Evolutionary conservation across 2,888 invertebrate species (phyloP).

Genomic region (Morinoia aosen): DNA sequence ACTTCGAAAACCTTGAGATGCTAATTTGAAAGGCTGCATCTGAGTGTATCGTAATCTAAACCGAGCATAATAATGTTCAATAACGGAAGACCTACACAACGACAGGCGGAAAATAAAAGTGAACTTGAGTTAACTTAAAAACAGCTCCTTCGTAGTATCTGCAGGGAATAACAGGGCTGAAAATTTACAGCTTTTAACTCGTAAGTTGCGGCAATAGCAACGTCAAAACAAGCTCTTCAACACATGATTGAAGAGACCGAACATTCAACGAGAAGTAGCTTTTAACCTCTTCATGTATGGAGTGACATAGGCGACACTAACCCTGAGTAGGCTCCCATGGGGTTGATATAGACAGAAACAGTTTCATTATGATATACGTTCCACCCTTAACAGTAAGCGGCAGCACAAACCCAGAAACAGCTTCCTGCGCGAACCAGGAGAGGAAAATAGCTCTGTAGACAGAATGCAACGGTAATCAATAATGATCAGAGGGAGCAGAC

Average conservation of each 20-base stretch:
- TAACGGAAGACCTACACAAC: background rate
- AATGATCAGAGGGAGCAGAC: conserved; percentile 26
- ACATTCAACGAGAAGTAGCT: background rate
- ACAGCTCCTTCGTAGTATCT: background rate
- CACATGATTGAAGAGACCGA: no score
- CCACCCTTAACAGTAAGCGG: background rate
- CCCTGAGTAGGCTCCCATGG: background rate
- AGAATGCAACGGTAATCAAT: conserved; percentile 23
- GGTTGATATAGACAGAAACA: background rate
- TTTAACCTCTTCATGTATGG: background rate
- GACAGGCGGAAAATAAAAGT: background rate
- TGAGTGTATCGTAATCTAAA: no score
- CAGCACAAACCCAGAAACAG: background rate
- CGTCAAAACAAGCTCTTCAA: no score
- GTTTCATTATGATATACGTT: background rate
- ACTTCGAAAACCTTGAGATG: no score
- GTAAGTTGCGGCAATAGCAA: no score
- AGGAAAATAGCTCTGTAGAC: background rate
- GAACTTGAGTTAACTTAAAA: background rate
- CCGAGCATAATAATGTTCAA: background rate
- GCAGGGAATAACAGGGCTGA: background rate
- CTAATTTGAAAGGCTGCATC: no score
- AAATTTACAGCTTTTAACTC: no score
- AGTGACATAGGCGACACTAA: background rate
- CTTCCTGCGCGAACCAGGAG: background rate